phyloP scores from a whole-genome alignment of 2,888 invertebrate species.

The Suillia variegata region DNA sequence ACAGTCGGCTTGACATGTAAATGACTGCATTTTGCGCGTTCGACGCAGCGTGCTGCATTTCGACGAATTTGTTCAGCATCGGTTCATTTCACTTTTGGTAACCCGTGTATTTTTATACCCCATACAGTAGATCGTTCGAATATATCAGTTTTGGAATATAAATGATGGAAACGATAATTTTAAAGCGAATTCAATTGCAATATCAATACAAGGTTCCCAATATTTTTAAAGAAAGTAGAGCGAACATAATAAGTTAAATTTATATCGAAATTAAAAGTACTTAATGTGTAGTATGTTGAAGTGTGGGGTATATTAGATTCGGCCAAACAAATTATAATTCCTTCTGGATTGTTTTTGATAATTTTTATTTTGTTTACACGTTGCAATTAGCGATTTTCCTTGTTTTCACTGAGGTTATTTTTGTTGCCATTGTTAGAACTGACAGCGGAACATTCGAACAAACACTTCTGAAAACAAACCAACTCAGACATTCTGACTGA shows the following conservation, averaged over 20 bases:
- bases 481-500: conserved; percentile 37
- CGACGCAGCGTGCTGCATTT: conserved; percentile 15
- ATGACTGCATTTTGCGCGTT: conserved; percentile 32
- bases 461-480: conserved; percentile 42
- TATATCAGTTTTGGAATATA: no score
- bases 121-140: no score
- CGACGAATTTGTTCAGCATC: conserved; percentile 20
- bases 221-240: no score
- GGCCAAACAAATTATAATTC: no score
- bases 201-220: no score
- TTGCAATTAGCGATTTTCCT: conserved; percentile 36
- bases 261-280: no score
- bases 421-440: conserved; percentile 33
- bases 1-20: conserved; percentile 41
- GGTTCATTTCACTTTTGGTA: conserved; percentile 13
- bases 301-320: no score
- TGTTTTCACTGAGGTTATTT: conserved; percentile 10
- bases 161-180: no score
- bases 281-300: no score
- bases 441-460: conserved; percentile 38
- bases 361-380: conserved; percentile 32
- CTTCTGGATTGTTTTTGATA: conserved; percentile 14
- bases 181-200: no score
- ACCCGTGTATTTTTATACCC: no score
- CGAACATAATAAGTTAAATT: no score